A percentile compares a stretch with the other conserved stretches of the same genome.
Evolutionary conservation across 2,888 invertebrate species (phyloP).

Genomic region (Thecocarcelia acutangulata): DNA sequence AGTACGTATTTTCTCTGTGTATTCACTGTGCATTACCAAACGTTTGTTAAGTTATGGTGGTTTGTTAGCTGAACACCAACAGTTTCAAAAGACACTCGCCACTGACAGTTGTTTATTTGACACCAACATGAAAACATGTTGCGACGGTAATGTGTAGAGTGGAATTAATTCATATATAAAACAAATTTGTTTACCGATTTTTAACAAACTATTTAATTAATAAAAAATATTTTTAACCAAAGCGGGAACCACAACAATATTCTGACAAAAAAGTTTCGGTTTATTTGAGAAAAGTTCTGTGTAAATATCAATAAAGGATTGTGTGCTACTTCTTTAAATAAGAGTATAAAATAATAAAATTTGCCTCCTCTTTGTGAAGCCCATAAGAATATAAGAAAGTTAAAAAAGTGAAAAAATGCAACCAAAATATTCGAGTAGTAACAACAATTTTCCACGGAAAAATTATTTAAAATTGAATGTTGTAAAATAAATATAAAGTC

Average conservation of each 20-base stretch:
- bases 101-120: constrained; percentile 60
- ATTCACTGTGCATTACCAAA: constrained; percentile 26
- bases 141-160: constrained; percentile 39
- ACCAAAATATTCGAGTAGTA: constrained; percentile 3
- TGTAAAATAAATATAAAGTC: not conserved
- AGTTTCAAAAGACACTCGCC: constrained; percentile 13
- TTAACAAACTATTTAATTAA: constrained; percentile 22
- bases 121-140: constrained; percentile 64
- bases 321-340: constrained; percentile 23
- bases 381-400: too few relatives aligned
- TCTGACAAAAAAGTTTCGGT: too few relatives aligned
- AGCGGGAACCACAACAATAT: not conserved
- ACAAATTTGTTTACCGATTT: constrained; percentile 27
- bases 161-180: not conserved
- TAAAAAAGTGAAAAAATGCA: not conserved
- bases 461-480: not conserved
- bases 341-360: constrained; percentile 23
- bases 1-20: constrained; percentile 15
- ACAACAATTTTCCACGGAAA: not conserved
- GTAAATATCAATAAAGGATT: too few relatives aligned
- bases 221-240: not conserved
- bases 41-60: not conserved
- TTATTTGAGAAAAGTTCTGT: too few relatives aligned
- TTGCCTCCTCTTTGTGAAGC: not conserved
- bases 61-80: not conserved